These are phyloP conservation scores for Philotrypesis tridentata DNA, from an alignment of 1,140 invertebrate species.

Conservation along the genomic window DNA sequence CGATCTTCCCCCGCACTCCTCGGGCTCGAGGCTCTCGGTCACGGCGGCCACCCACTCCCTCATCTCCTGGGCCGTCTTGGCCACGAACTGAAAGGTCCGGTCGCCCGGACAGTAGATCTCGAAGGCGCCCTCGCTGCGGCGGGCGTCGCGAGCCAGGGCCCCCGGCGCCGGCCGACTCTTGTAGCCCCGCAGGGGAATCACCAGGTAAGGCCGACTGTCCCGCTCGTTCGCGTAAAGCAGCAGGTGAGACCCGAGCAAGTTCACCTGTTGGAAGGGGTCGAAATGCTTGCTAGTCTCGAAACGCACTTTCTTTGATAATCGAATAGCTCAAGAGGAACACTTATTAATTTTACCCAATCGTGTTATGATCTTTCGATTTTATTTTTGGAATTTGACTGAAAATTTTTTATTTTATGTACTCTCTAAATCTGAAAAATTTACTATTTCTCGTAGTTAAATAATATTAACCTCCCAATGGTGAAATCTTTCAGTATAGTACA, in stretches of 20 bases:
- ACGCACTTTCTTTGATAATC: too few species aligned
- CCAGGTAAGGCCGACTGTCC: constrained; percentile 57
- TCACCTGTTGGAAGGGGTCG: constrained; percentile 42
- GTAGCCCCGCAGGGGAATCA: constrained; percentile 63
- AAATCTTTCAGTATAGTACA: too few species aligned
- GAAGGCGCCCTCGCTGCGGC: constrained; percentile 64
- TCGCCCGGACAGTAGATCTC: constrained; percentile 66
- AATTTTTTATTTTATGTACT: too few species aligned
- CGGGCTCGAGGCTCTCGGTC: constrained; percentile 43
- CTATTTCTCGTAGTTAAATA: too few species aligned
- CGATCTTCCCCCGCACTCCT: constrained; percentile 43
- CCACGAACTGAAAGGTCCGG: constrained; percentile 64
- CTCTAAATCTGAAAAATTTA: too few species aligned
- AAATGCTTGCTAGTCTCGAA: too few species aligned
- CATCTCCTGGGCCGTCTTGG: constrained; percentile 63
- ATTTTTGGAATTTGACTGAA: too few species aligned
- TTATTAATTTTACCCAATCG: too few species aligned
- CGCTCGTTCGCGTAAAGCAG: constrained; percentile 64
- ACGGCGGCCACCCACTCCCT: constrained; percentile 64
- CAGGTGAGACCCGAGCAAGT: constrained; percentile 63
- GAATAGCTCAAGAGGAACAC: too few species aligned
- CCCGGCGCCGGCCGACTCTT: constrained; percentile 61
- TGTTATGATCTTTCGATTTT: too few species aligned
- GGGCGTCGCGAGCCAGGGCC: constrained; percentile 56
- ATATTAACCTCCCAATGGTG: too few species aligned